Evolutionary conservation across 2,113 vertebrate genomes (phyloP).

Genomic region (Laticauda colubrina): DNA sequence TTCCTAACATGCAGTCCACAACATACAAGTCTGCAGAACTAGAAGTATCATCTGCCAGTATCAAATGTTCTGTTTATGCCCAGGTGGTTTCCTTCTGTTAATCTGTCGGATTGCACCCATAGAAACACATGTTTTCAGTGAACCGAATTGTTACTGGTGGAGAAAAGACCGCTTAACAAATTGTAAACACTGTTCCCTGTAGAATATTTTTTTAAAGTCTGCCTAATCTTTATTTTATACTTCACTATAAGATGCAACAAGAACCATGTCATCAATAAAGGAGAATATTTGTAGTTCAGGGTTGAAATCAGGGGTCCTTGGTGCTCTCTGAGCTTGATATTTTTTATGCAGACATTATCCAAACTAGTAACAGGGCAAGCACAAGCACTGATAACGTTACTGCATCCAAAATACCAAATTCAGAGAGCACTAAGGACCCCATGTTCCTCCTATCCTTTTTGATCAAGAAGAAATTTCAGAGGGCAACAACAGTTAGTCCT

Average conservation of each 20-base stretch:
- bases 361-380: not conserved
- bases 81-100: slow-evolving; percentile 31
- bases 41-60: not conserved
- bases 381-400: not conserved
- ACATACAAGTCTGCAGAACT: slow-evolving; percentile 11
- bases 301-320: not conserved
- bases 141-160: slow-evolving; percentile 3
- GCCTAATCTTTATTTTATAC: slow-evolving; percentile 19
- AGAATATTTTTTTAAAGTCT: slow-evolving; percentile 6
- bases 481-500: too few species aligned
- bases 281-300: not conserved
- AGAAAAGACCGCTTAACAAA: slow-evolving; percentile 16
- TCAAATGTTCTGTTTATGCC: slow-evolving; percentile 36
- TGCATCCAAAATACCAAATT: not conserved
- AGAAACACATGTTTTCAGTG: slow-evolving; percentile 13
- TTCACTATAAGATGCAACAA: slow-evolving; percentile 1
- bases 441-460: not conserved
- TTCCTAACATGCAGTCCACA: slow-evolving; percentile 23
- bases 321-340: not conserved
- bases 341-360: not conserved
- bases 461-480: not conserved
- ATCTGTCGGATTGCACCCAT: slow-evolving; percentile 17
- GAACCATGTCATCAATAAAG: not conserved
- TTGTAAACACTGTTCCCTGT: not conserved
- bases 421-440: not conserved